phyloP scores from a whole-genome alignment of 2,888 invertebrate species.

The Sinopyrophorus schimmeli region DNA sequence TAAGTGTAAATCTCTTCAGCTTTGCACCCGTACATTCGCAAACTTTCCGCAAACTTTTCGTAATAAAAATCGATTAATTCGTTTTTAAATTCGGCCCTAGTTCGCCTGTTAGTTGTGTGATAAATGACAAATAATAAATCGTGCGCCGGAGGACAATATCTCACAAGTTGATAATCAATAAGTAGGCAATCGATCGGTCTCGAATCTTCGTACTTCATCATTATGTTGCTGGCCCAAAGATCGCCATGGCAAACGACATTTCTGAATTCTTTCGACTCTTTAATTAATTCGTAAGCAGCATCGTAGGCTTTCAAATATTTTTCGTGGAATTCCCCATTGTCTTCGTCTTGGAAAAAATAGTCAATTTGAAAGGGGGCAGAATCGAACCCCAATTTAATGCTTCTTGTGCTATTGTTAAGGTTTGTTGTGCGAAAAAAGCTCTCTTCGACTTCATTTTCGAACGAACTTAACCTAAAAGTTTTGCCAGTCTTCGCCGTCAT shows the following conservation, averaged over 20 bases:
- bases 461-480: slow-evolving; percentile 1
- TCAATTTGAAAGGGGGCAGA: slow-evolving; percentile 9
- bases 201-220: slow-evolving; percentile 28
- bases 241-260: slow-evolving; percentile 66
- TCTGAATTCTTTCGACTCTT: slow-evolving; percentile 51
- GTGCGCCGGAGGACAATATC: slow-evolving; percentile 67
- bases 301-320: slow-evolving; percentile 5
- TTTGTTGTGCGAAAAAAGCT: not conserved
- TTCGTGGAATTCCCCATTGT: no score
- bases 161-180: slow-evolving; percentile 51
- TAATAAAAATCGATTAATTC: slow-evolving; percentile 48
- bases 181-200: slow-evolving; percentile 45
- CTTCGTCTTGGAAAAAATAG: no score
- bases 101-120: slow-evolving; percentile 44
- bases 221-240: slow-evolving; percentile 64
- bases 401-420: not conserved
- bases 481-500: not conserved
- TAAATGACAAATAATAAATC: slow-evolving; percentile 59
- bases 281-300: slow-evolving; percentile 41
- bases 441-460: slow-evolving; percentile 15
- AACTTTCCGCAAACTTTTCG: slow-evolving; percentile 42
- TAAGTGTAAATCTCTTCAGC: slow-evolving; percentile 41
- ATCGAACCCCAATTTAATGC: slow-evolving; percentile 1
- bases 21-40: slow-evolving; percentile 38
- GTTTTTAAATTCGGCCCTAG: slow-evolving; percentile 42